Conservation (phyloP, 2,113 vertebrate genomes). For the Hydrolagus affinis region DNA sequence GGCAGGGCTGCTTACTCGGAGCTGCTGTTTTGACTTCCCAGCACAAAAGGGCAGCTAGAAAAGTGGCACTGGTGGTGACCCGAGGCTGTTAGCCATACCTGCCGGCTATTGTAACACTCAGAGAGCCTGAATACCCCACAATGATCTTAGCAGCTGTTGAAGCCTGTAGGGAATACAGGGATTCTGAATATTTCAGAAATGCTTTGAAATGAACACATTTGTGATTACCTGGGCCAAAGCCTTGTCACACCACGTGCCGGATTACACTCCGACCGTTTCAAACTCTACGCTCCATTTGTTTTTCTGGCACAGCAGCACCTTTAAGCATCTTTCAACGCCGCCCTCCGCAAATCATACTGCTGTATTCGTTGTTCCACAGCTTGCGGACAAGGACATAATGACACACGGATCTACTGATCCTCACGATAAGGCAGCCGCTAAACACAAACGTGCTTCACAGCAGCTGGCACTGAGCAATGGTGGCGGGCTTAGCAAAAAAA, state of each 20-base stretch:
- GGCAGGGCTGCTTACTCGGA: not conserved
- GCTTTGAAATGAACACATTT: conserved; percentile 25
- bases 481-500: not conserved
- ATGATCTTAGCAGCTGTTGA: not conserved
- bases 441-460: not conserved
- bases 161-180: not conserved
- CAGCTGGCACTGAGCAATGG: not conserved
- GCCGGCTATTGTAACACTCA: not conserved
- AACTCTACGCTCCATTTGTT: not conserved
- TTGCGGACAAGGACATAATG: not conserved
- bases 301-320: not conserved
- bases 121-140: not conserved
- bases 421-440: too few relatives aligned
- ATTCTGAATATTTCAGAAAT: conserved; percentile 17
- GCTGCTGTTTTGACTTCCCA: conserved; percentile 7
- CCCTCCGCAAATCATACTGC: not conserved
- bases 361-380: too few relatives aligned
- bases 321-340: not conserved
- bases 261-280: not conserved
- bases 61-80: not conserved
- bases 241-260: not conserved
- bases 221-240: conserved; percentile 2
- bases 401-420: not conserved
- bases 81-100: not conserved
- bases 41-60: not conserved